Conservation (phyloP, 2,888 invertebrate genomes). For the Neoitamus cyanurus region DNA sequence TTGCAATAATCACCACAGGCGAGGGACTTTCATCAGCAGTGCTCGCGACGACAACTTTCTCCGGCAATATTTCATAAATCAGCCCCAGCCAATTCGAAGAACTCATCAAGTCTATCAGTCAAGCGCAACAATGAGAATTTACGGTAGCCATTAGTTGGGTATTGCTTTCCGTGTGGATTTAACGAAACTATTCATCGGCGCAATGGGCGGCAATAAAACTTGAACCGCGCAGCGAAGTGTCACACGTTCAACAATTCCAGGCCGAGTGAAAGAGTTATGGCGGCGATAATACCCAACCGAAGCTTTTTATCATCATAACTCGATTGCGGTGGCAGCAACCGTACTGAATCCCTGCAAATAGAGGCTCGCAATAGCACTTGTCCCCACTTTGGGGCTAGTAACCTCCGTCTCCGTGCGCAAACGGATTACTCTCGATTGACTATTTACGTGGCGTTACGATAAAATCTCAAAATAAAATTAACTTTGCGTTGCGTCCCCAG, state of each 20-base stretch:
- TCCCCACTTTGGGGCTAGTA: background rate
- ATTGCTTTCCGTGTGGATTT: background rate
- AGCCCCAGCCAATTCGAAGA: background rate
- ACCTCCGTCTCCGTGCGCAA: background rate
- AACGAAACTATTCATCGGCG: constrained; percentile 1
- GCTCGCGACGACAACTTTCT: background rate
- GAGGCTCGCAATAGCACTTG: background rate
- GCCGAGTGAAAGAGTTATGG: background rate
- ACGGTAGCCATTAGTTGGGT: background rate
- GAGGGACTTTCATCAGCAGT: background rate
- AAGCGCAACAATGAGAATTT: constrained; percentile 19
- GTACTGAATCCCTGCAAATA: background rate
- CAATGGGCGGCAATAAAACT: background rate
- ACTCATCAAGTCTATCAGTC: background rate
- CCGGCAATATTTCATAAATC: background rate
- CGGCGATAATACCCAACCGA: background rate
- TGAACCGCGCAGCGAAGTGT: background rate
- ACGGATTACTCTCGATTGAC: background rate
- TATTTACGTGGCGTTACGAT: background rate
- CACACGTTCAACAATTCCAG: background rate
- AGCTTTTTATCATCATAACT: constrained; percentile 6
- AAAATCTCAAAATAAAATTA: background rate
- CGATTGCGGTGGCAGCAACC: background rate
- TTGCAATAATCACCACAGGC: background rate
- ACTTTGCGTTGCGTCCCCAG: background rate